A percentile compares a stretch with the other conserved stretches of the same genome.
Evolutionary conservation across 2,888 invertebrate species (phyloP).

Genomic region (Trypoxylon attenuatum): DNA sequence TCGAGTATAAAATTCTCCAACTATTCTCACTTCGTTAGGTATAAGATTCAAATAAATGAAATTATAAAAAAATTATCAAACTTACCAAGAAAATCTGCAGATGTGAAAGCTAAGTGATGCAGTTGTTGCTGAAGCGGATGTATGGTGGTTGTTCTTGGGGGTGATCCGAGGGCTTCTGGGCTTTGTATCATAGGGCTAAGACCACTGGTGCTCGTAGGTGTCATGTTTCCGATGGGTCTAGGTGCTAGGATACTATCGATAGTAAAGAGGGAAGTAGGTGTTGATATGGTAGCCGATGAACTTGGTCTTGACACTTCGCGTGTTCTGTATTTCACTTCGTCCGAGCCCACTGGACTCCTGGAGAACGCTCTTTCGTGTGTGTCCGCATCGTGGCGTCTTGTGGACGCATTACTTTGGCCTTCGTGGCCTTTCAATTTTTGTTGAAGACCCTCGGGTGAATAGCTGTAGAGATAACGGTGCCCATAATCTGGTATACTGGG

Average conservation of each 20-base stretch:
- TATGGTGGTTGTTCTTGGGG: conserved; percentile 61
- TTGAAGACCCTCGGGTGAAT: conserved; percentile 61
- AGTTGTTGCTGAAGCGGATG: conserved; percentile 72
- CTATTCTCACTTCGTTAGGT: no score
- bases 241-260: conserved; percentile 91
- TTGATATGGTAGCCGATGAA: conserved; percentile 75
- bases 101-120: conserved; percentile 73
- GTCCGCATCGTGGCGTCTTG: conserved; percentile 49
- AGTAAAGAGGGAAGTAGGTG: conserved; percentile 84
- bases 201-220: conserved; percentile 65
- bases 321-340: conserved; percentile 54
- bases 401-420: conserved; percentile 36
- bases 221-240: conserved; percentile 75
- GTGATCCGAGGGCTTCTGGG: conserved; percentile 57
- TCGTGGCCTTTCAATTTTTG: conserved; percentile 51
- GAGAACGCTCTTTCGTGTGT: conserved; percentile 52
- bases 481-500: conserved; percentile 61
- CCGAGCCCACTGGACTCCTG: conserved; percentile 55
- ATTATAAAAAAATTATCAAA: conserved; percentile 38
- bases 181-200: conserved; percentile 49
- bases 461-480: conserved; percentile 63
- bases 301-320: conserved; percentile 63
- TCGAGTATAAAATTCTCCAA: no score
- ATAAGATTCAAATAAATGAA: no score
- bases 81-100: conserved; percentile 88